Evolutionary conservation across 2,888 invertebrate species (phyloP), one percentile per base, ranked within the genome.

Genomic region (Meteorus cinctellus): DNA sequence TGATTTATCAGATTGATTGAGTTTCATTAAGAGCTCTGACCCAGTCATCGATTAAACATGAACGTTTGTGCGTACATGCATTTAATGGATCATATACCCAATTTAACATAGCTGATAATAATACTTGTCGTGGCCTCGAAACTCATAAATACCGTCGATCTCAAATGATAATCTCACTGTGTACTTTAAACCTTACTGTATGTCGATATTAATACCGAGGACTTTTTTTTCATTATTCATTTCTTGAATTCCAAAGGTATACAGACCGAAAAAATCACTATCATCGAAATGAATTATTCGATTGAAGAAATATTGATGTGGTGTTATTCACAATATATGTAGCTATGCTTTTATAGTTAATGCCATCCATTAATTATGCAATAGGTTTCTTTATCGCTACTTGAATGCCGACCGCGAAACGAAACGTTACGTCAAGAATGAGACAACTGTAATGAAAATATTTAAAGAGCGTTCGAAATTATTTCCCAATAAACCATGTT

Each of bases 401-500:
- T 87, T 90, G 62, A 89, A 90, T 74, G 92, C 91, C 62, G 91
- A 91, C 86, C 81, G 91, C 78, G 90, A 92, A 41, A 91, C 91
- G 77, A 91, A 90, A 85, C 86, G 90, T 36, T 92, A 90, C 89
- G 91, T 91, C 70, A 91, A 91, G 29, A 91, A 91, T 82, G 92
- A 94, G 83, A 90, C 90, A 65, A 93, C 93, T 0, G 92, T 94
- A 8, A 92, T 93, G 31, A 91, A 92, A 80, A 86, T 94, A 78
- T 95, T 95, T 87, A 91, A 91, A 48, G 89, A 91, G 81, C 91
- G 92, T 24, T 93, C 92, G 6, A 88, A 89, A 63, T 91, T 90
- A 81, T 89, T 92, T 83, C 94, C 94, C 0, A 90, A 93, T 78
- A 94, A 93, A 78, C 91, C 93, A 0, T 94, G 94, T 86, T 92